phyloP scores from a whole-genome alignment of 2,888 invertebrate genomes.

The Actias luna region DNA sequence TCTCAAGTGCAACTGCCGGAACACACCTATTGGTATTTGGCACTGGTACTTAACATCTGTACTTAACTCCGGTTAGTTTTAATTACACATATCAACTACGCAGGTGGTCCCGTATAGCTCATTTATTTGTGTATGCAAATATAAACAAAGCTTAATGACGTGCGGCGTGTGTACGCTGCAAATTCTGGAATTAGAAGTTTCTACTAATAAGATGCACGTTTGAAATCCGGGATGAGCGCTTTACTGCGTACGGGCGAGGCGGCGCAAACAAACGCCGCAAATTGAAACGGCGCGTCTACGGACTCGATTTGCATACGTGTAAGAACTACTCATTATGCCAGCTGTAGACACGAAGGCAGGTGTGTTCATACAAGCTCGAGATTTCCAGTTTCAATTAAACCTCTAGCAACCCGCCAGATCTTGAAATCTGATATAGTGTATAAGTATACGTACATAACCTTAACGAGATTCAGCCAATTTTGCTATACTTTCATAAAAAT shows the following conservation, averaged over 20 bases:
- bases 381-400: slow-evolving; percentile 9
- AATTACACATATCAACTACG: background rate
- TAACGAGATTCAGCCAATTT: too few relatives aligned
- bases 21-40: too few relatives aligned
- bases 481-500: too few relatives aligned
- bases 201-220: slow-evolving; percentile 49
- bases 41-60: too few relatives aligned
- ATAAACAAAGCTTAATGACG: slow-evolving; percentile 68
- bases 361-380: background rate
- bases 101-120: background rate
- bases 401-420: background rate
- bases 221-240: slow-evolving; percentile 33
- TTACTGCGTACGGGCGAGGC: slow-evolving; percentile 26
- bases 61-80: background rate
- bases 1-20: too few relatives aligned
- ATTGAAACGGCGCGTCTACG: slow-evolving; percentile 7
- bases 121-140: slow-evolving; percentile 46
- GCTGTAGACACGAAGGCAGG: slow-evolving; percentile 10
- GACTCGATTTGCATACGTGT: slow-evolving; percentile 8
- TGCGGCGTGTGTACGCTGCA: slow-evolving; percentile 42
- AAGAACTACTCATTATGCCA: slow-evolving; percentile 11
- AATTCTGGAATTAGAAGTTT: slow-evolving; percentile 58
- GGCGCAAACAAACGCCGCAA: slow-evolving; percentile 27
- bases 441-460: background rate
- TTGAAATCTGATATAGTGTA: background rate